Base-by-base conservation (phyloP, 2,113 vertebrate species). In the Anoplopoma fimbria region DNA sequence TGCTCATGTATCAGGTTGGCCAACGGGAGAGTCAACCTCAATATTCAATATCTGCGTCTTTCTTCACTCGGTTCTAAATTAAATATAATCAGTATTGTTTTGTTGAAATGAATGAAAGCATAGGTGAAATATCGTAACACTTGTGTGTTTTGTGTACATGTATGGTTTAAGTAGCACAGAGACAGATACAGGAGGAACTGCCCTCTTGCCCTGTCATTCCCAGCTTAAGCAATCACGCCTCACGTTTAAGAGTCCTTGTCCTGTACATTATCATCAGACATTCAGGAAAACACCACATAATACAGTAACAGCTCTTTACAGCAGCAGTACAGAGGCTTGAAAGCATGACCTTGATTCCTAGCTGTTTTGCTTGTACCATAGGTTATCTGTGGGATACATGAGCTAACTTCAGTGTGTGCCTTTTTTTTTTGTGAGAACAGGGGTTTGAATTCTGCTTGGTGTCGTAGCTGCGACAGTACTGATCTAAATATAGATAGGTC, bases 401-500 rank as follows among this genome's bases (percentile, higher is more conserved):
- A 83, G 78, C 78, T 84, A 75, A 79, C 79, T 70, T 77, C 64
- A 31, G 72, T 29, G 58, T 72, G 70, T 61, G 51, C 82, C 25
- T 69, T 61, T 89, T 81, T 88, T 29, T 74, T 45, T 61, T 82
- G 81, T 65, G 70, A 75, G 77, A 88, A 77, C 75, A 82, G 84
- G 77, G 86, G 86, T 92, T 93, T 90, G 70, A 91, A 86, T 86
- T 93, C 82, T 90, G 90, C 87, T 91, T 90, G 75, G 83, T 71
- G 85, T 80, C 87, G 79, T 75, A 86, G 86, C 87, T 92, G 87
- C 81, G 81, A 89, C 89, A 93, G 82, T 82, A 25, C 90, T 68
- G 83, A 86, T 92, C 92, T 95, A 95, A 92, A 95, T 93, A 94
- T 94, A 95, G 93, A 88, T 68, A 62, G 85, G 80, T 90, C 82